These are phyloP conservation scores for Brassicogethes aeneus DNA, from an alignment of 2,888 invertebrate species.

Conservation along the genomic window DNA sequence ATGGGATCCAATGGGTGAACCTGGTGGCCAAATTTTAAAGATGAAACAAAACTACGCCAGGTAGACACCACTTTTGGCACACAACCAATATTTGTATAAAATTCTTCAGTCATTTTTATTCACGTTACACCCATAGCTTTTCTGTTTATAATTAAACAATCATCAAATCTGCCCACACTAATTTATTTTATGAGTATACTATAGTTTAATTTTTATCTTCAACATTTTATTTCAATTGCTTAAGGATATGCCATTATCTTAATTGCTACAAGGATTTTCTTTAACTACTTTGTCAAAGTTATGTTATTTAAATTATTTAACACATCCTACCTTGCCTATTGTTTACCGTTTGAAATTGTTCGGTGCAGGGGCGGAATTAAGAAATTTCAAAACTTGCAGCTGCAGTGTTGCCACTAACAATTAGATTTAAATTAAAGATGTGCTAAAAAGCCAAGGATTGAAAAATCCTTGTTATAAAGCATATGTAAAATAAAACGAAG, in stretches of 20 bases:
- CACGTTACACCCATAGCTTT: slow-evolving; percentile 26
- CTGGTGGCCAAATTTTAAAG: slow-evolving; percentile 27
- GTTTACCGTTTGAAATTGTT: slow-evolving; percentile 11
- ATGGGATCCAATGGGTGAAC: slow-evolving; percentile 33
- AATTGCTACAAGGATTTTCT: neutral
- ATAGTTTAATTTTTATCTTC: too few species aligned
- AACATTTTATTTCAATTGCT: too few species aligned
- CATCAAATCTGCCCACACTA: neutral
- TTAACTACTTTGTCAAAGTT: too few species aligned
- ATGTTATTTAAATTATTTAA: neutral
- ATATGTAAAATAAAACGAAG: too few species aligned
- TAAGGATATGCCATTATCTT: too few species aligned
- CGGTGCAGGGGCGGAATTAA: slow-evolving; percentile 5
- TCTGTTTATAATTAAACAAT: neutral
- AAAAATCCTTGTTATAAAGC: too few species aligned
- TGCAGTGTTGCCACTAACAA: too few species aligned
- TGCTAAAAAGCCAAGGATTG: too few species aligned
- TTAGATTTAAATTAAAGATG: too few species aligned
- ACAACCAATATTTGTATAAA: slow-evolving; percentile 19
- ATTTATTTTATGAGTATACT: too few species aligned
- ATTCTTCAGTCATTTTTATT: slow-evolving; percentile 23
- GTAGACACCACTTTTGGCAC: slow-evolving; percentile 25
- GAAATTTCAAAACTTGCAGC: neutral
- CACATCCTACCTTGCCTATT: slow-evolving; percentile 3
- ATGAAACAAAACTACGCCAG: slow-evolving; percentile 21